These are phyloP conservation scores for Drosophila phalerata DNA, from an alignment of 2,888 invertebrate species.

Conservation along the genomic window DNA sequence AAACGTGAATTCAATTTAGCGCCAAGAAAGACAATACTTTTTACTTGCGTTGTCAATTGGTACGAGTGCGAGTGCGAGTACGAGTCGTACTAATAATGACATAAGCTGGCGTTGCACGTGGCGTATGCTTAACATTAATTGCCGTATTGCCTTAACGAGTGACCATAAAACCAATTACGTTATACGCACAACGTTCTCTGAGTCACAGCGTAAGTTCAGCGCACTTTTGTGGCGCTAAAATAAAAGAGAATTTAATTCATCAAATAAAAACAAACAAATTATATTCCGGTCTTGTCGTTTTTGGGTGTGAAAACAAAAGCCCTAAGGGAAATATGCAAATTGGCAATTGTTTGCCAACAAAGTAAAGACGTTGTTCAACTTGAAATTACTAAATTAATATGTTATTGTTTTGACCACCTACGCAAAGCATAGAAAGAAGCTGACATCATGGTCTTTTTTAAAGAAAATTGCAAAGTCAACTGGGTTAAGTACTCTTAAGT, in stretches of 20 bases:
- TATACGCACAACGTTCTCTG: constrained; percentile 35
- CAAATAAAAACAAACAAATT: constrained; percentile 13
- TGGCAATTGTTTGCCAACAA: constrained; percentile 47
- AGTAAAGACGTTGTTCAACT: constrained; percentile 29
- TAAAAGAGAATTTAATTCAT: constrained; percentile 7
- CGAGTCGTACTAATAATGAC: constrained; percentile 14
- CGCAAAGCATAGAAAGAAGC: background rate
- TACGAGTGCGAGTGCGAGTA: background rate
- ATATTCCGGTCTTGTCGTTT: constrained; percentile 30
- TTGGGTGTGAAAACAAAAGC: constrained; percentile 11
- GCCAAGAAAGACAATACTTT: constrained; percentile 23
- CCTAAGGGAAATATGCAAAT: constrained; percentile 39
- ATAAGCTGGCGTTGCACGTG: constrained; percentile 50
- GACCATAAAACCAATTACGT: constrained; percentile 52
- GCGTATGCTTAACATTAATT: constrained; percentile 50
- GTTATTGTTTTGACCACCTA: constrained; percentile 33
- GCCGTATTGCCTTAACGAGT: constrained; percentile 32
- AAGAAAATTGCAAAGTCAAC: constrained; percentile 24
- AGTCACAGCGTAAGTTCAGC: constrained; percentile 59
- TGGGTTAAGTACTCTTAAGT: constrained; percentile 7
- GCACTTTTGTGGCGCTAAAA: constrained; percentile 38
- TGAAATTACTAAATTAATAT: constrained; percentile 33
- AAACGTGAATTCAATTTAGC: constrained; percentile 33
- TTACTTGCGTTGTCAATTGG: constrained; percentile 14
- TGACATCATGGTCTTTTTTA: constrained; percentile 38